Conservation (phyloP, 2,113 vertebrate genomes). For the human (Homo sapiens) region DNA sequence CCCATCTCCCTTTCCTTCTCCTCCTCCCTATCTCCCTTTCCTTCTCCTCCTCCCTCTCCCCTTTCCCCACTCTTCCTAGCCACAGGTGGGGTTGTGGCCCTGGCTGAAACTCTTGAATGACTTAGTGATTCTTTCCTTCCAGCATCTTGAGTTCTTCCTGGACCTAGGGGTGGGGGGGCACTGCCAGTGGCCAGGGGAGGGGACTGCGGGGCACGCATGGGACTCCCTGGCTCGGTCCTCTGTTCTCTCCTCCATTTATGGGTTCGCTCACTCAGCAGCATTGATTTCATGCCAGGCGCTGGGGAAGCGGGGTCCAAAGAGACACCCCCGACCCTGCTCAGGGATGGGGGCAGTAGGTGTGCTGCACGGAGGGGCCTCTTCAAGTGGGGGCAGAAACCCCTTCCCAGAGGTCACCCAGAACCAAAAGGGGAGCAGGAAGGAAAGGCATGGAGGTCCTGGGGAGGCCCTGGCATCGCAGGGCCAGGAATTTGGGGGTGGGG, state of each 20-base stretch:
- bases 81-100: neutral
- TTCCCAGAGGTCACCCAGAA: neutral
- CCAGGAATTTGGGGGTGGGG: neutral
- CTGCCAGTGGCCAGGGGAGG: accelerated
- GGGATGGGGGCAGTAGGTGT: neutral
- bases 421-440: accelerated
- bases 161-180: neutral
- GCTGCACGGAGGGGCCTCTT: too few species aligned
- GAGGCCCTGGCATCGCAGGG: neutral
- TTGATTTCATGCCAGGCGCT: neutral
- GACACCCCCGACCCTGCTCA: neutral
- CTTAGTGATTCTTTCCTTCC: neutral
- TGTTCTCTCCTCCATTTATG: neutral
- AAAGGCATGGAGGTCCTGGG: neutral
- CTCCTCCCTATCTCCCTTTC: neutral
- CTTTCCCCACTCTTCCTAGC: neutral
- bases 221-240: neutral
- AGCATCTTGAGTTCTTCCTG: neutral
- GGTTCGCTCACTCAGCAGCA: neutral
- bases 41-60: neutral
- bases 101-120: neutral
- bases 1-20: neutral
- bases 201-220: accelerated
- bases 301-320: neutral
- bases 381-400: neutral